These are phyloP conservation scores for Tichodroma muraria DNA, from an alignment of 2,113 vertebrate species.

Conservation along the genomic window DNA sequence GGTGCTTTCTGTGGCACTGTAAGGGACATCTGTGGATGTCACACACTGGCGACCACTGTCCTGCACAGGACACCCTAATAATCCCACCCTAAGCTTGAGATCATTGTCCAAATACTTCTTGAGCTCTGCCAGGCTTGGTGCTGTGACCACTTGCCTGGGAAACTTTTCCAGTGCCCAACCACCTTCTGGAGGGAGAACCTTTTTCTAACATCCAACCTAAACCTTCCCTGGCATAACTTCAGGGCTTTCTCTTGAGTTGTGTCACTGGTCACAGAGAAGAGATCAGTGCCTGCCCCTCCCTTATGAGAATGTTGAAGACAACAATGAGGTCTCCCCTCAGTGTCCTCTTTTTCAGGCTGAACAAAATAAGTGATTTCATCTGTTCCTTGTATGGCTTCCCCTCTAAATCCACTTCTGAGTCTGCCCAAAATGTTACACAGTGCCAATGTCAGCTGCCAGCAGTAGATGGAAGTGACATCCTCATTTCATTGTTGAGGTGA, in stretches of 20 bases:
- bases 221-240: background rate
- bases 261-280: background rate
- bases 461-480: background rate
- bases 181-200: background rate
- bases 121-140: background rate
- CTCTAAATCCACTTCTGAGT: background rate
- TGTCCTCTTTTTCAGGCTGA: background rate
- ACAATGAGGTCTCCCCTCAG: background rate
- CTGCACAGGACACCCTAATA: background rate
- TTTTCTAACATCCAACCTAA: background rate
- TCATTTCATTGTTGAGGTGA: background rate
- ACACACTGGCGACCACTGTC: background rate
- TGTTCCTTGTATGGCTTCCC: background rate
- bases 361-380: background rate
- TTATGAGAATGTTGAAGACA: background rate
- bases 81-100: too few relatives aligned
- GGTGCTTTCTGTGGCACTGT: background rate
- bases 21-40: background rate
- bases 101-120: background rate
- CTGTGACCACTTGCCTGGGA: too few relatives aligned
- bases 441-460: background rate
- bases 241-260: fast-evolving
- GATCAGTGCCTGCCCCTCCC: background rate
- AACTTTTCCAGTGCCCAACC: background rate
- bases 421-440: background rate